These are phyloP conservation scores for Drosophila anomalata DNA, from an alignment of 2,888 invertebrate genomes.

Conservation along the genomic window DNA sequence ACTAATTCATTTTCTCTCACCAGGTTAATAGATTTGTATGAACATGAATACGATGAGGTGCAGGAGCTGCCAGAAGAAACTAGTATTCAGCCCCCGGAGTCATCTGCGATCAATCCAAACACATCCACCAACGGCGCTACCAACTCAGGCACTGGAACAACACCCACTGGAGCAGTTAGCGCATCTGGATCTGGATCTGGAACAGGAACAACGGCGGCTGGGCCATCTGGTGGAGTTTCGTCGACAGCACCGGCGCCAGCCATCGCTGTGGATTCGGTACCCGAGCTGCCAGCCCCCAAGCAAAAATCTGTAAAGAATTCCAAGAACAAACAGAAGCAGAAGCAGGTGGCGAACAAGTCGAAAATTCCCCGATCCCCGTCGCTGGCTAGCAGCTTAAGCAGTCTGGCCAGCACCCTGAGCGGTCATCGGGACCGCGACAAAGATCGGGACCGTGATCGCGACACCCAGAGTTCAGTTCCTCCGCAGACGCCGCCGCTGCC, in stretches of 20 bases:
- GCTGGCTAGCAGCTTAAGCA: conserved; percentile 76
- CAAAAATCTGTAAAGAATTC: conserved; percentile 79
- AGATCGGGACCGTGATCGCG: conserved; percentile 27
- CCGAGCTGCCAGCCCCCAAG: conserved; percentile 80
- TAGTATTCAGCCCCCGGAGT: conserved; percentile 64
- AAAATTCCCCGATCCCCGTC: conserved; percentile 81
- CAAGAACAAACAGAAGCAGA: conserved; percentile 73
- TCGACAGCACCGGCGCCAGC: conserved; percentile 37
- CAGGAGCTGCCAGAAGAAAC: conserved; percentile 79
- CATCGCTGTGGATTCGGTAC: conserved; percentile 61
- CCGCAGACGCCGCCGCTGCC: conserved; percentile 83
- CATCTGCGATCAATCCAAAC: conserved; percentile 52
- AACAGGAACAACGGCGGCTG: conserved; percentile 34
- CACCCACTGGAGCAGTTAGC: conserved; percentile 4
- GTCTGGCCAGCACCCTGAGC: conserved; percentile 72
- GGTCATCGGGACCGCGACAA: conserved; percentile 43
- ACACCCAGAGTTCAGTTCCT: conserved; percentile 61
- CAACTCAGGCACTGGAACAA: conserved; percentile 33
- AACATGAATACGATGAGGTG: conserved; percentile 82
- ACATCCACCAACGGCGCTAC: conserved; percentile 45
- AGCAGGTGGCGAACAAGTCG: conserved; percentile 73
- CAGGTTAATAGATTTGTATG: conserved; percentile 82
- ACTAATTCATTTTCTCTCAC: neutral
- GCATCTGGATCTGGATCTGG: conserved; percentile 18
- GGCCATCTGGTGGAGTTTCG: conserved; percentile 4